phyloP scores from a whole-genome alignment of 2,797 vertebrate genomes.

The Otus scops region DNA sequence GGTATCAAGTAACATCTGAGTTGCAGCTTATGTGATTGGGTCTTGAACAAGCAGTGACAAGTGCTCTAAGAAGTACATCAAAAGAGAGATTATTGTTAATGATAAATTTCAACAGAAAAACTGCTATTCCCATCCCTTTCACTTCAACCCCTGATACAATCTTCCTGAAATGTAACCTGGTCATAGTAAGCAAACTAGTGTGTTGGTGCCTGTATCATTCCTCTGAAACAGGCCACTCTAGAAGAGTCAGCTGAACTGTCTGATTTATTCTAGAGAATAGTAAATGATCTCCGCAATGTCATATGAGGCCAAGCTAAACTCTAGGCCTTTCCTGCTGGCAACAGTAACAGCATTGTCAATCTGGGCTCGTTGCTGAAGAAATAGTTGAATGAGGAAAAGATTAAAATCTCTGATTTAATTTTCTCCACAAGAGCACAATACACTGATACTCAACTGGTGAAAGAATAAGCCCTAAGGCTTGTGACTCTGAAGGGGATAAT shows the following conservation, averaged over 20 bases:
- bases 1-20: not conserved
- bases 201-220: not conserved
- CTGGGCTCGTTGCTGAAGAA: constrained; percentile 18
- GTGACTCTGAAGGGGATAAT: constrained; percentile 21
- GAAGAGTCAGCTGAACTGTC: not conserved
- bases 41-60: not conserved
- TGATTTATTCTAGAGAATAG: not conserved
- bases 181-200: not conserved
- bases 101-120: not conserved
- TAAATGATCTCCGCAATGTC: not conserved
- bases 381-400: constrained; percentile 18
- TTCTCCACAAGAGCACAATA: constrained; percentile 16
- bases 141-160: not conserved
- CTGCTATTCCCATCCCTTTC: not conserved
- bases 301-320: not conserved
- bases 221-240: not conserved
- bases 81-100: not conserved
- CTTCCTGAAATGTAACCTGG: not conserved
- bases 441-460: not conserved
- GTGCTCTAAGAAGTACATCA: not conserved
- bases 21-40: not conserved
- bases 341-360: not conserved
- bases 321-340: constrained; percentile 26
- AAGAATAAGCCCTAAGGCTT: not conserved
- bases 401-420: constrained; percentile 19